phyloP scores from a whole-genome alignment of 2,113 vertebrate genomes.

The Grammomys dolichurus region DNA sequence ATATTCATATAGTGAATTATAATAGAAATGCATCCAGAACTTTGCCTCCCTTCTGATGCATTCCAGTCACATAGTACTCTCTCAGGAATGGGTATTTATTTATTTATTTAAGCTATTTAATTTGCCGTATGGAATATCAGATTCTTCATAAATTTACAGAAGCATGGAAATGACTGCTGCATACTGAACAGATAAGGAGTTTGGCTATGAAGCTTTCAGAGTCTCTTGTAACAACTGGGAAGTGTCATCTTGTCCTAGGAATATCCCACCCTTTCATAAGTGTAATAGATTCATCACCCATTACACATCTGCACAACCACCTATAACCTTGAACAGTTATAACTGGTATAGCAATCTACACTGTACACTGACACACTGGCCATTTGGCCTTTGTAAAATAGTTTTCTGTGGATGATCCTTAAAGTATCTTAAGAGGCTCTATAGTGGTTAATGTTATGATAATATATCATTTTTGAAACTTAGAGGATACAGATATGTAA shows the following conservation, averaged over 20 bases:
- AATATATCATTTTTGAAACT: background rate
- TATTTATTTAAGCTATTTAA: background rate
- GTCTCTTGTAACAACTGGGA: background rate
- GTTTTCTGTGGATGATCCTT: background rate
- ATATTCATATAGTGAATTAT: constrained; percentile 69
- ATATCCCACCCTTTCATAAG: background rate
- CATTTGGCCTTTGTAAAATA: background rate
- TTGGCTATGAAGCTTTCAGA: constrained; percentile 5
- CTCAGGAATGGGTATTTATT: background rate
- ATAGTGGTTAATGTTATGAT: background rate
- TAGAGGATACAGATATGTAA: background rate
- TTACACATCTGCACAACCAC: background rate
- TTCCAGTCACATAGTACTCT: constrained; percentile 16
- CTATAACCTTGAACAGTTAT: background rate
- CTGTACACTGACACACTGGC: background rate
- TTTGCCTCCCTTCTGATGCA: constrained; percentile 43
- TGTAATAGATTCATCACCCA: background rate
- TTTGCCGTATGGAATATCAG: background rate
- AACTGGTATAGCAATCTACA: background rate
- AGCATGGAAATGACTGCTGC: background rate
- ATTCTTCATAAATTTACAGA: constrained; percentile 40
- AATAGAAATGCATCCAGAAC: constrained; percentile 27
- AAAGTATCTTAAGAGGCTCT: background rate
- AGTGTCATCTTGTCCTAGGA: background rate
- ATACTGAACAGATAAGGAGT: background rate